Evolutionary conservation across 2,888 invertebrate genomes (phyloP).

Genomic region (Trisateles emortualis): DNA sequence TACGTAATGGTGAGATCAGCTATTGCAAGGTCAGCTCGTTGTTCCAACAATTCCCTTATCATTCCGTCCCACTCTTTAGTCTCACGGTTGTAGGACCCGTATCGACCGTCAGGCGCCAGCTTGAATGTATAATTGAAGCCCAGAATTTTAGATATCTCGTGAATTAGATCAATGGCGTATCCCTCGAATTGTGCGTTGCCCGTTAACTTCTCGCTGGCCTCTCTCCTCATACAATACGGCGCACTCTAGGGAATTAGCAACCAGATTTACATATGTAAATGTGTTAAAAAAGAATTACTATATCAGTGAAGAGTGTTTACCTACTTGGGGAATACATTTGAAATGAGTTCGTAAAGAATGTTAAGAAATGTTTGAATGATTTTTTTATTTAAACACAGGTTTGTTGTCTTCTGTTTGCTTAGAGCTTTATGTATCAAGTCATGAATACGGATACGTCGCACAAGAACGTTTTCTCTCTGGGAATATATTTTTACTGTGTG

Average conservation of each 20-base stretch:
- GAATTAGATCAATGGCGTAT: constrained; percentile 97
- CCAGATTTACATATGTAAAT: constrained; percentile 51
- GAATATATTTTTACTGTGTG: constrained; percentile 61
- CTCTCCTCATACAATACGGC: constrained; percentile 98
- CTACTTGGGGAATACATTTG: constrained; percentile 45
- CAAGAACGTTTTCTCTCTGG: constrained; percentile 54
- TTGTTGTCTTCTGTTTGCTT: constrained; percentile 46
- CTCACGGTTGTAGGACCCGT: constrained; percentile 93
- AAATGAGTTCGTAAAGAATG: constrained; percentile 48
- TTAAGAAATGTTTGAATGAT: constrained; percentile 36
- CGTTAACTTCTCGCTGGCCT: constrained; percentile 92
- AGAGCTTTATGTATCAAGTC: constrained; percentile 45
- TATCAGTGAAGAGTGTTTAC: constrained; percentile 40
- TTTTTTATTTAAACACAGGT: constrained; percentile 46
- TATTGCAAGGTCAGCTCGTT: constrained; percentile 97
- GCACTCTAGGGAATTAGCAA: constrained; percentile 90
- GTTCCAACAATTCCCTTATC: constrained; percentile 95
- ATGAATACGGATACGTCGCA: constrained; percentile 57
- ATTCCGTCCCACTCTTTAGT: constrained; percentile 97
- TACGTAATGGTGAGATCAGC: constrained; percentile 99
- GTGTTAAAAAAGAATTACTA: constrained; percentile 47
- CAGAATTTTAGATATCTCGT: constrained; percentile 95
- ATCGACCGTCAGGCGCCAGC: constrained; percentile 94
- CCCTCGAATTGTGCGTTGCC: constrained; percentile 98
- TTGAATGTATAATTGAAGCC: constrained; percentile 96